Percentiles rank a stretch among this genome's conserved stretches.
Evolutionary conservation across 2,113 vertebrate genomes (phyloP).

Genomic region (Pipa parva): DNA sequence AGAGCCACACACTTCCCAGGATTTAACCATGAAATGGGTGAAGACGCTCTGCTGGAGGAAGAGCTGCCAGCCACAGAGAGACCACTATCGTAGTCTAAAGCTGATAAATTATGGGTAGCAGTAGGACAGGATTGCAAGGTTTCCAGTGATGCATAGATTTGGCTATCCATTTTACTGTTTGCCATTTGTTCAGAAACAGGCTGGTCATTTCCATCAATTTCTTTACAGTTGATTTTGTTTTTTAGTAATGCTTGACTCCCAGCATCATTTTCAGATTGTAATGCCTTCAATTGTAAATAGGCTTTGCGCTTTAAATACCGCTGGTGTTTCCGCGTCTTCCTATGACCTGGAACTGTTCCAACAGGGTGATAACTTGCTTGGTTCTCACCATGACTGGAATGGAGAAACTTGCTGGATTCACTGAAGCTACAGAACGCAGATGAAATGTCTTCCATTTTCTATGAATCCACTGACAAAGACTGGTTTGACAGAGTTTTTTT

Average conservation of each 20-base stretch:
- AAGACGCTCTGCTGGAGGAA: constrained; percentile 47
- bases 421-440: neutral
- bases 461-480: neutral
- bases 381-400: fast-evolving
- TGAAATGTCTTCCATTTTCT: neutral
- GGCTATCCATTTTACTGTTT: neutral
- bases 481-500: neutral
- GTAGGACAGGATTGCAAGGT: neutral
- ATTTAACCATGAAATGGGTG: constrained; percentile 23
- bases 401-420: neutral
- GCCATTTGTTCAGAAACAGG: fast-evolving
- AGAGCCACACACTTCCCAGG: constrained; percentile 70
- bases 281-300: constrained; percentile 52
- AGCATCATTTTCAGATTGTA: neutral
- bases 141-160: neutral
- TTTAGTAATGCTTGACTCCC: fast-evolving
- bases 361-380: fast-evolving
- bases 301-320: constrained; percentile 58
- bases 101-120: fast-evolving
- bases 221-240: fast-evolving
- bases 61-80: constrained; percentile 57
- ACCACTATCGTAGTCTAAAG: constrained; percentile 55
- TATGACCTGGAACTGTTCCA: constrained; percentile 23
- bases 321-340: constrained; percentile 63
- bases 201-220: neutral